A percentile compares a stretch with the other conserved stretches of the same genome.
These are phyloP conservation scores for Helostoma temminkii DNA, from an alignment of 2,797 vertebrate genomes.

Conservation along the genomic window DNA sequence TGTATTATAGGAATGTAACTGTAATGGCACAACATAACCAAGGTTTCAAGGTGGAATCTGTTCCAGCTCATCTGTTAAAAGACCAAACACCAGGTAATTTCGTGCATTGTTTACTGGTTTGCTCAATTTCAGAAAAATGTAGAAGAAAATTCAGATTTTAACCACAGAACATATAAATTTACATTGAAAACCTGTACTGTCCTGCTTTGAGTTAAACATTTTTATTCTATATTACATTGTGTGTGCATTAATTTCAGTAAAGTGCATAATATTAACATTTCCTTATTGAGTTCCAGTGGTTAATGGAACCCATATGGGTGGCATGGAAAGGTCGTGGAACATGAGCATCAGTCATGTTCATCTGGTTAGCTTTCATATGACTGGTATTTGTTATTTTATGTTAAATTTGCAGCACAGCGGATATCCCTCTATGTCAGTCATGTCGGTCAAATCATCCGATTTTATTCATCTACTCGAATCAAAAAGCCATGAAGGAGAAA, in stretches of 20 bases:
- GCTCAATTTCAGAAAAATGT: too few species aligned
- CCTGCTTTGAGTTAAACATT: background rate
- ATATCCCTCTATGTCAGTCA: background rate
- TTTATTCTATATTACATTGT: background rate
- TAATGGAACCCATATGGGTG: background rate
- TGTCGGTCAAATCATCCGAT: background rate
- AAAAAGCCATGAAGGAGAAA: background rate
- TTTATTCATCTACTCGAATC: constrained; percentile 1
- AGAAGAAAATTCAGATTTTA: too few species aligned
- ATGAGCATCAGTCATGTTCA: background rate
- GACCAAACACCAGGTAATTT: too few species aligned
- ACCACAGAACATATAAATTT: too few species aligned
- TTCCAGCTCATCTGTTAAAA: too few species aligned
- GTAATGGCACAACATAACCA: too few species aligned
- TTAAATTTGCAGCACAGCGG: constrained; percentile 10
- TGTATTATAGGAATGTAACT: too few species aligned
- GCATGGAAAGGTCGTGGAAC: constrained; percentile 5
- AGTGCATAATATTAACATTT: constrained; percentile 19
- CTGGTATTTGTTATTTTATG: constrained; percentile 9
- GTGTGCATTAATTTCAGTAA: background rate
- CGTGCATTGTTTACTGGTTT: too few species aligned
- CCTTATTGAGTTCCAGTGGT: constrained; percentile 15
- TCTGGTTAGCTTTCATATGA: background rate
- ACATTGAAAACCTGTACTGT: background rate
- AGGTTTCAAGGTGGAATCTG: too few species aligned